phyloP scores from a whole-genome alignment of 1,140 invertebrate species.

The Drosophila nebulosa region DNA sequence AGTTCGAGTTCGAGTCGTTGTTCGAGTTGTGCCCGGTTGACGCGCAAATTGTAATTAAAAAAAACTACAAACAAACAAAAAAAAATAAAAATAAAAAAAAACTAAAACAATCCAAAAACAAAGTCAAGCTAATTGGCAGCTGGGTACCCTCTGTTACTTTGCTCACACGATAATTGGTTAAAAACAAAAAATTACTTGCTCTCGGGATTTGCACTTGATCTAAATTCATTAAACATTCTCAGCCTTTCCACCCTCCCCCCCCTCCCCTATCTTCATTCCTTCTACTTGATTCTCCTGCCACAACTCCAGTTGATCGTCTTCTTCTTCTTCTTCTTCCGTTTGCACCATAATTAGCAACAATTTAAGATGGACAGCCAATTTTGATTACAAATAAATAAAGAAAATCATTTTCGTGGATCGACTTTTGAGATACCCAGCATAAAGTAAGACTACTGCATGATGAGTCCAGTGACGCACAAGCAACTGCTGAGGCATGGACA shows the following conservation, averaged over 20 bases:
- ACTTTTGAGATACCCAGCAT: no score
- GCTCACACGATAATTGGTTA: constrained; percentile 57
- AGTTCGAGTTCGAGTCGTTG: constrained; percentile 8
- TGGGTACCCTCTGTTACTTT: constrained; percentile 33
- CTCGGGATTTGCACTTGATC: neutral
- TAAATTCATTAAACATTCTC: no score
- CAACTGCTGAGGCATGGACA: no score
- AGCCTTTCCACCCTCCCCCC: no score
- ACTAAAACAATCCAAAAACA: constrained; percentile 1
- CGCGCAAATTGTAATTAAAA: constrained; percentile 39
- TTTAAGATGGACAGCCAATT: neutral
- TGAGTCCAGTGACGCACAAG: no score
- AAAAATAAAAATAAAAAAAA: constrained; percentile 6
- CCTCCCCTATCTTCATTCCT: no score
- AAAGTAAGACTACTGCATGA: no score
- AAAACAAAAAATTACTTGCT: neutral
- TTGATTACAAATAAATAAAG: neutral
- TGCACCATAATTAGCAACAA: constrained; percentile 3
- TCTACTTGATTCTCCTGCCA: no score
- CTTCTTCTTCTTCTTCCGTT: neutral
- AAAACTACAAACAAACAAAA: neutral
- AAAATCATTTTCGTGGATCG: neutral
- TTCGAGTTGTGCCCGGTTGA: constrained; percentile 21
- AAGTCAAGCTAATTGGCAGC: constrained; percentile 64
- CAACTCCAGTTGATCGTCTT: no score